phyloP scores from a whole-genome alignment of 2,888 invertebrate species.

The Clunio marinus region DNA sequence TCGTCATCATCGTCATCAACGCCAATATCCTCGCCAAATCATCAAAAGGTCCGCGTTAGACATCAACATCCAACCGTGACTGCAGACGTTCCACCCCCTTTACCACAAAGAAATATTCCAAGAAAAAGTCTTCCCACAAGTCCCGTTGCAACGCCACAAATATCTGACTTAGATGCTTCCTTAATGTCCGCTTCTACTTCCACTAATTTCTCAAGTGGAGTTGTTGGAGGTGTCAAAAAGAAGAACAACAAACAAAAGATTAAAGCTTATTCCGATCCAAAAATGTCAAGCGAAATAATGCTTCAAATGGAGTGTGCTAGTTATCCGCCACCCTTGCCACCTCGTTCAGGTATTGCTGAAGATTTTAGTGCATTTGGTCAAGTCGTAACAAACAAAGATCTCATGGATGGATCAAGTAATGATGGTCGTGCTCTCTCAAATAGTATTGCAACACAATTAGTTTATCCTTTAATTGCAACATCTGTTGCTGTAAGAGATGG shows the following conservation, averaged over 20 bases:
- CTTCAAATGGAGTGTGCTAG: slow-evolving; percentile 52
- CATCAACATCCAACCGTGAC: slow-evolving; percentile 41
- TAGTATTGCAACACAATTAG: slow-evolving; percentile 49
- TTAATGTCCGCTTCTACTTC: slow-evolving; percentile 20
- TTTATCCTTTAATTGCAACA: slow-evolving; percentile 51
- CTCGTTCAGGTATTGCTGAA: slow-evolving; percentile 49
- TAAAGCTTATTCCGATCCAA: slow-evolving; percentile 52
- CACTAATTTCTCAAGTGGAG: neutral
- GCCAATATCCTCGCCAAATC: slow-evolving; percentile 44
- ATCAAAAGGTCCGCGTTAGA: slow-evolving; percentile 44
- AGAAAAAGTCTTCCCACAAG: slow-evolving; percentile 45
- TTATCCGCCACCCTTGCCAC: slow-evolving; percentile 59
- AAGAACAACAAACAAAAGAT: slow-evolving; percentile 49
- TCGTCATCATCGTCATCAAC: slow-evolving; percentile 41
- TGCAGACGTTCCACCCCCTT: slow-evolving; percentile 52
- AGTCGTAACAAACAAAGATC: slow-evolving; percentile 9
- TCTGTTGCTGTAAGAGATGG: slow-evolving; percentile 51
- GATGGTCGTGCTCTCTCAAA: slow-evolving; percentile 47
- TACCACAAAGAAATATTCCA: slow-evolving; percentile 55
- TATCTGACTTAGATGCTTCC: slow-evolving; percentile 50
- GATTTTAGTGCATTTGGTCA: slow-evolving; percentile 40
- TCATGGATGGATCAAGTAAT: slow-evolving; percentile 8
- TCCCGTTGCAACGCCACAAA: slow-evolving; percentile 42
- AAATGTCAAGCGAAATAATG: slow-evolving; percentile 52
- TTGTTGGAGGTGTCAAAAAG: slow-evolving; percentile 40